Percentiles rank a stretch among this genome's conserved stretches.
These are phyloP conservation scores for Progne subis DNA, from an alignment of 2,113 vertebrate genomes.

Conservation along the genomic window DNA sequence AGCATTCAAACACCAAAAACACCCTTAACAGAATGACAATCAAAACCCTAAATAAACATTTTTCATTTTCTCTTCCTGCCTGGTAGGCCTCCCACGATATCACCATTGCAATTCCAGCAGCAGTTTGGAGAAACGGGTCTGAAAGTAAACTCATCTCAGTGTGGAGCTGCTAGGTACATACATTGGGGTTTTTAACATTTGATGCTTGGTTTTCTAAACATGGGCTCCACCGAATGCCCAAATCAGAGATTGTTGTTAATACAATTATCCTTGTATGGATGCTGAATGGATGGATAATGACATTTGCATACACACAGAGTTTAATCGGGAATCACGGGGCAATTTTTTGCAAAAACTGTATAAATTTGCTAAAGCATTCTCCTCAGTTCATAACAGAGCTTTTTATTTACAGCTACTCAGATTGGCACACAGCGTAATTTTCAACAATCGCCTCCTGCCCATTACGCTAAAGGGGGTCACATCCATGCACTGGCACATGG, in stretches of 20 bases:
- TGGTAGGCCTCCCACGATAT: neutral
- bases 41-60: neutral
- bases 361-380: neutral
- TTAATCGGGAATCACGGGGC: neutral
- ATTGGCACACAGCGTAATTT: neutral
- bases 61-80: neutral
- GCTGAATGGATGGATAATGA: constrained; percentile 38
- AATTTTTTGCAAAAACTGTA: neutral
- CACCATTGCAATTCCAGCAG: neutral
- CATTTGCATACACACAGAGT: constrained; percentile 40
- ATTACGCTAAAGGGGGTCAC: neutral
- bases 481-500: neutral
- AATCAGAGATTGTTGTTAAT: constrained; percentile 15
- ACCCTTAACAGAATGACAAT: neutral
- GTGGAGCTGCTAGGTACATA: neutral
- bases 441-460: neutral
- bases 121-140: neutral
- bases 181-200: neutral
- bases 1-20: neutral
- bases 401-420: constrained; percentile 53
- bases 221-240: neutral
- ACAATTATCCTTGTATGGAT: constrained; percentile 7
- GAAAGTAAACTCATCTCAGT: neutral
- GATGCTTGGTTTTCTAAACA: constrained; percentile 3
- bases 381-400: neutral